phyloP scores from a whole-genome alignment of 2,888 invertebrate species.

The Troilus luridus region DNA sequence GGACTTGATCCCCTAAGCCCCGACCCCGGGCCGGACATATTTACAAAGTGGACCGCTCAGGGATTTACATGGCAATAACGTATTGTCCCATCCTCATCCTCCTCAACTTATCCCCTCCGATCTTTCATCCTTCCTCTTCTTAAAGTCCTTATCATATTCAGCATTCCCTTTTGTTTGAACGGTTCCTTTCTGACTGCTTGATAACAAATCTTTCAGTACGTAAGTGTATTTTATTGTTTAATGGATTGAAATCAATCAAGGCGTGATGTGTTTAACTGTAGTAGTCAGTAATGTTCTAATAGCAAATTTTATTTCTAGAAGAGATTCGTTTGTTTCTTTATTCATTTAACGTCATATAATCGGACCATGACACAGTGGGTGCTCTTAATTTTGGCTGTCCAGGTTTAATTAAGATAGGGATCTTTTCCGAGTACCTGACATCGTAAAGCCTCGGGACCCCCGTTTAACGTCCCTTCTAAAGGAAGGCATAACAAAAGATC shows the following conservation, averaged over 20 bases:
- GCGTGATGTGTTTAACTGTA: too few relatives aligned
- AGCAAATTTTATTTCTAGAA: too few relatives aligned
- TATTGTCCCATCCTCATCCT: constrained; percentile 51
- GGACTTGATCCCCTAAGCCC: constrained; percentile 53
- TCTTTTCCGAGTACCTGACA: too few relatives aligned
- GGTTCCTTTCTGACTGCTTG: background rate
- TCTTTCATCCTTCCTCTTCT: background rate
- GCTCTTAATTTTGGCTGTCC: too few relatives aligned
- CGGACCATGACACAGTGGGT: too few relatives aligned
- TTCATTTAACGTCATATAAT: too few relatives aligned
- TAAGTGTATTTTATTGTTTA: background rate
- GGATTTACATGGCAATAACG: constrained; percentile 55
- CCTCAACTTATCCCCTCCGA: constrained; percentile 19
- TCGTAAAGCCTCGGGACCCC: too few relatives aligned
- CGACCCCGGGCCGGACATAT: background rate
- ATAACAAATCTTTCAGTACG: background rate
- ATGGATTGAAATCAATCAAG: background rate
- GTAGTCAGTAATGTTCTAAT: too few relatives aligned
- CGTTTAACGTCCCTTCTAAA: too few relatives aligned
- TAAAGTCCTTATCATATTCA: background rate
- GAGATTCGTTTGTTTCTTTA: too few relatives aligned
- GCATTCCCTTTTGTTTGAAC: background rate
- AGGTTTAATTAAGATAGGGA: too few relatives aligned
- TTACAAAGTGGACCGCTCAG: constrained; percentile 48
- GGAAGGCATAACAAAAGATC: too few relatives aligned